Evolutionary conservation across 2,888 invertebrate genomes (phyloP), one percentile per base, ranked within the genome.

Genomic region (Actias luna): DNA sequence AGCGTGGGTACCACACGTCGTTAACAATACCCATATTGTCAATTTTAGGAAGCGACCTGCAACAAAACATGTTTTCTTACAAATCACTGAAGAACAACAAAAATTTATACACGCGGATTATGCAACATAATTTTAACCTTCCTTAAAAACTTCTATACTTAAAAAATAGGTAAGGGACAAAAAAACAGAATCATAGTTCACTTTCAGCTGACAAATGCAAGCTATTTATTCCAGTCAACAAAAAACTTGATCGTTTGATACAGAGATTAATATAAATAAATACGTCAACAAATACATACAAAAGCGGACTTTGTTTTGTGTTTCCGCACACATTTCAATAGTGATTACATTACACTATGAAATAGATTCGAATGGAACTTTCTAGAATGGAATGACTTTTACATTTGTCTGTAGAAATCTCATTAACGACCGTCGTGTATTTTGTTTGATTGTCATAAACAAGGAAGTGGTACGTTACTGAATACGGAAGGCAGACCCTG

Each of bases 11-110:
- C 71, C 72, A n/a, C 74, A 66, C 60, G 71, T 52, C 61, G 70
- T 63, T 62, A 66, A 66, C 60, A 71, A 65, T 62, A 74, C 74
- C 66, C 81, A 77, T 63, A 74, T 67, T 61, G 69, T 77, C 64
- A 79, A 62, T 58, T 75, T 69, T 60, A 77, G 59, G 63, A 70
- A 76, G 66, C 76, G 75, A 35, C 74, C 84, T 83, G 74, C 4
- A 78, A 80, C 69, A 78, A 79, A 39, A 8, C 27, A 16, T 1
- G 29, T 55, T 16, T n/a, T 4, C 55, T 14, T 29, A 5, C 1
- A 18, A 18, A 46, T 18, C 18, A 18, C 18, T 3, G 18, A 22
- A 18, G 1, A 8, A 42, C 5, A 14, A 22, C 7, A 22, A 46
- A 22, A 46, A 18, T 4, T 46, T 2, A 46, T 10, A 46, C 4